Conservation (phyloP, 2,113 vertebrate species). For the Takifugu bimaculatus region DNA sequence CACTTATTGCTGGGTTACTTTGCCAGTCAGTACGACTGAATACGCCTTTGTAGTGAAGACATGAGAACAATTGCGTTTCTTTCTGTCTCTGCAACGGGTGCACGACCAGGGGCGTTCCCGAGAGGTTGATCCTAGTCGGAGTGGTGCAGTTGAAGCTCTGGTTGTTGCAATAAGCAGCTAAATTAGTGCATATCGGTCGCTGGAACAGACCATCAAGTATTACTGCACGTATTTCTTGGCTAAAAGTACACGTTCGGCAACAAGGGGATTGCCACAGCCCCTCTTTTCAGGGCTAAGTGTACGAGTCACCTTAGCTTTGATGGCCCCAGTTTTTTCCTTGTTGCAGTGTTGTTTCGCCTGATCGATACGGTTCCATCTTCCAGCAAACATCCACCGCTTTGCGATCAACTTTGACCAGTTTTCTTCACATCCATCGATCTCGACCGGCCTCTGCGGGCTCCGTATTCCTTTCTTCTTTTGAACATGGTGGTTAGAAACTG, state of each 20-base stretch:
- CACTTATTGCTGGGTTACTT: conserved; percentile 2
- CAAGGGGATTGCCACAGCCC: background rate
- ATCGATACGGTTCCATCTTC: conserved; percentile 22
- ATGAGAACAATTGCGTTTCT: conserved; percentile 65
- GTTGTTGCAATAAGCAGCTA: conserved; percentile 45
- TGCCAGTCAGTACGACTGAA: conserved; percentile 16
- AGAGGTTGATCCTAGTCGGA: conserved; percentile 63
- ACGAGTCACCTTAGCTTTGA: conserved; percentile 18
- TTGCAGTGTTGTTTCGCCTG: conserved; percentile 25
- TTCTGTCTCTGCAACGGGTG: conserved; percentile 61
- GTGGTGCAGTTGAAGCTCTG: conserved; percentile 56
- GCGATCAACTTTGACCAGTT: background rate
- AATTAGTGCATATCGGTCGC: conserved; percentile 3
- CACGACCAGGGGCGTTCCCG: conserved; percentile 73
- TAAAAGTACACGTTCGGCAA: background rate
- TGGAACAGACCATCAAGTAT: background rate
- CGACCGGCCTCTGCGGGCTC: conserved; percentile 3
- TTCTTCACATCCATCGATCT: conserved; percentile 1
- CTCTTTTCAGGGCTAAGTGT: conserved; percentile 6
- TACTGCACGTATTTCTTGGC: background rate
- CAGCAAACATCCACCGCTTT: conserved; percentile 1
- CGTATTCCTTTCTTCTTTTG: background rate
- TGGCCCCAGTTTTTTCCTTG: conserved; percentile 22
- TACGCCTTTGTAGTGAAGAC: conserved; percentile 51
- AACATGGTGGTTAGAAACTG: conserved; percentile 43